phyloP scores from a whole-genome alignment of 2,797 vertebrate species.

The Thamnophis elegans region DNA sequence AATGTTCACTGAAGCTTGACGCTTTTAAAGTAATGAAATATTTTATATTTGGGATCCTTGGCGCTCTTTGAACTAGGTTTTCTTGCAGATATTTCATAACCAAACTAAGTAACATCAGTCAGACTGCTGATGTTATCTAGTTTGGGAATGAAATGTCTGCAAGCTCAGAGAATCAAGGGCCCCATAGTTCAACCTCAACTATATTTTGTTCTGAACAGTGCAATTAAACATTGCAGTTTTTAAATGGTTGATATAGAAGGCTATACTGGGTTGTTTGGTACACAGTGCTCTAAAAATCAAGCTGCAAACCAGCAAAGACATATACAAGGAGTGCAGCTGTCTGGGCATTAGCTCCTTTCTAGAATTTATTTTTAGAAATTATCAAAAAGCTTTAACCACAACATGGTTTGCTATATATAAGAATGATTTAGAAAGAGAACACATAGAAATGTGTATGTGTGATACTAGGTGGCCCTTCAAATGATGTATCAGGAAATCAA shows the following conservation, averaged over 20 bases:
- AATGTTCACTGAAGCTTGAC: not conserved
- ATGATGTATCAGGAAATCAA: too few relatives aligned
- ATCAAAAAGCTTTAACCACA: not conserved
- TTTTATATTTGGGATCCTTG: not conserved
- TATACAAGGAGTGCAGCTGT: not conserved
- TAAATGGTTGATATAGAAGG: not conserved
- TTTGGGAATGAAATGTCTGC: not conserved
- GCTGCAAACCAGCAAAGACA: not conserved
- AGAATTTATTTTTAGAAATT: not conserved
- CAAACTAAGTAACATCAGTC: not conserved
- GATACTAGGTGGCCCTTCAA: not conserved
- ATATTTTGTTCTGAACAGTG: not conserved
- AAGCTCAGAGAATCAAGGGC: not conserved
- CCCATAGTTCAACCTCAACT: not conserved
- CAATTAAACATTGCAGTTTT: not conserved
- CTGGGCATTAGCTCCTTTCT: not conserved
- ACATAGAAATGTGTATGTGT: not conserved
- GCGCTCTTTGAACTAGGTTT: not conserved
- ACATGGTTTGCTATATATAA: too few relatives aligned
- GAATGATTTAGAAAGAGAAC: not conserved
- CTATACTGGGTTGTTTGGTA: not conserved
- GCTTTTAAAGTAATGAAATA: not conserved
- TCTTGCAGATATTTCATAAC: not conserved
- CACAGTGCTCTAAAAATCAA: not conserved
- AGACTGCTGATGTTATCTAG: not conserved